phyloP scores from a whole-genome alignment of 2,888 invertebrate genomes.

The Bellardia bayeri region DNA sequence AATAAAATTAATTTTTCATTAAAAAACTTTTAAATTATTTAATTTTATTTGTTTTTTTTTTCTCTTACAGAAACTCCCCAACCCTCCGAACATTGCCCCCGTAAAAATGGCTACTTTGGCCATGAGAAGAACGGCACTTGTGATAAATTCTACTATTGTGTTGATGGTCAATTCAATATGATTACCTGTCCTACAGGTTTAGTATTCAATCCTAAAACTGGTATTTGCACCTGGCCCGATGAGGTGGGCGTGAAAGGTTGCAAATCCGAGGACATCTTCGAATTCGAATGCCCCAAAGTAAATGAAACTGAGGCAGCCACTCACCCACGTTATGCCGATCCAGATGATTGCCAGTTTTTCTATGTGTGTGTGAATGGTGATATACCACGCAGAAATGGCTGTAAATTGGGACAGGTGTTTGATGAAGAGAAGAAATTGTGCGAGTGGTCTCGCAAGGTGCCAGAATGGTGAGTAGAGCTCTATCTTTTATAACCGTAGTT shows the following conservation, averaged over 20 bases:
- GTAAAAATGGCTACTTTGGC: slow-evolving; percentile 94
- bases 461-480: slow-evolving; percentile 90
- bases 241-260: slow-evolving; percentile 95
- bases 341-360: slow-evolving; percentile 95
- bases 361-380: slow-evolving; percentile 96
- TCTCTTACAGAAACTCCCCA: slow-evolving; percentile 88
- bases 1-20: background rate
- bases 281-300: slow-evolving; percentile 92
- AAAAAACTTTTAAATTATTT: too few relatives aligned
- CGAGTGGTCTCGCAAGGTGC: slow-evolving; percentile 94
- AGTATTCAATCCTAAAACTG: slow-evolving; percentile 94
- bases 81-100: slow-evolving; percentile 90
- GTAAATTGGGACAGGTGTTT: slow-evolving; percentile 95
- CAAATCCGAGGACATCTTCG: slow-evolving; percentile 92
- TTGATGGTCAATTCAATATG: slow-evolving; percentile 95
- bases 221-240: slow-evolving; percentile 97
- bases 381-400: slow-evolving; percentile 93
- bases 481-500: background rate
- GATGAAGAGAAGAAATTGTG: slow-evolving; percentile 91
- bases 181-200: slow-evolving; percentile 94
- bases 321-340: slow-evolving; percentile 94
- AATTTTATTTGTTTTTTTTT: background rate
- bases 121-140: slow-evolving; percentile 92
- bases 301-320: slow-evolving; percentile 89
- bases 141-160: slow-evolving; percentile 95